These are phyloP conservation scores for Magallana ariakensis DNA, from an alignment of 1,140 invertebrate genomes.

Conservation along the genomic window DNA sequence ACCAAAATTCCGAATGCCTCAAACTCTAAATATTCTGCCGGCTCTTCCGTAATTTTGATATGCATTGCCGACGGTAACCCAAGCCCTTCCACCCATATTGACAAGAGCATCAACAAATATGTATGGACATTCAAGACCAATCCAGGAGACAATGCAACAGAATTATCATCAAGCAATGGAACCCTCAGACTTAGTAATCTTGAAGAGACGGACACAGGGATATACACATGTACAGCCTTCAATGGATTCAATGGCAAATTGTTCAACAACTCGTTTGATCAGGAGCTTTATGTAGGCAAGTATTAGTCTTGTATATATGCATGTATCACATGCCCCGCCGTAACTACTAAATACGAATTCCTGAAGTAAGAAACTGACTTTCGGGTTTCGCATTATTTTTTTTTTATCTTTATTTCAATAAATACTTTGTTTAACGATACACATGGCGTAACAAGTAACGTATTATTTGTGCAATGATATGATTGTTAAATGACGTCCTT, in stretches of 20 bases:
- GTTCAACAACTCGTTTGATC: not conserved
- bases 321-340: too few relatives aligned
- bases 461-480: too few relatives aligned
- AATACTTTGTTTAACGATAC: too few relatives aligned
- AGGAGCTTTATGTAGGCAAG: not conserved
- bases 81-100: not conserved
- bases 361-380: too few relatives aligned
- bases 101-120: not conserved
- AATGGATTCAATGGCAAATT: constrained; percentile 24
- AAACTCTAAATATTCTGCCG: not conserved
- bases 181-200: not conserved
- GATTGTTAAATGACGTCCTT: too few relatives aligned
- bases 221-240: constrained; percentile 24
- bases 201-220: not conserved
- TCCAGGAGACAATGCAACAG: not conserved
- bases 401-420: too few relatives aligned
- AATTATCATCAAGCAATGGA: not conserved
- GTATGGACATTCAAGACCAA: not conserved
- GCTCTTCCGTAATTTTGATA: not conserved
- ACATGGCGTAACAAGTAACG: too few relatives aligned
- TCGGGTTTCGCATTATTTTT: too few relatives aligned
- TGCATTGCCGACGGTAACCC: constrained; percentile 4
- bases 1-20: not conserved
- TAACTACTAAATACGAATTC: too few relatives aligned
- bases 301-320: too few relatives aligned